Evolutionary conservation across 1,140 invertebrate species (phyloP).

Genomic region (Cryptotermes secundus): DNA sequence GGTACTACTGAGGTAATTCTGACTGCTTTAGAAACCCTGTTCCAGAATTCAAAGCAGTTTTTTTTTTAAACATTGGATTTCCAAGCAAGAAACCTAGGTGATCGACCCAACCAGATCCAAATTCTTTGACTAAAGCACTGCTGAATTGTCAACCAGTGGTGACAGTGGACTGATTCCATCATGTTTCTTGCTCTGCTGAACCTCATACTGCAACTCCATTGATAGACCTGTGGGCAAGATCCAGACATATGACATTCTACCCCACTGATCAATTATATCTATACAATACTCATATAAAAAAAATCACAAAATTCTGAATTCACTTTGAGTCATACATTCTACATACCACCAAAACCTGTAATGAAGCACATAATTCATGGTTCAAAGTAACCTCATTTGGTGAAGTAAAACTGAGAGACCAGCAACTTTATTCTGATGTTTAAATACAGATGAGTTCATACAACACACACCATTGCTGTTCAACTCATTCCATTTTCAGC

Average conservation of each 20-base stretch:
- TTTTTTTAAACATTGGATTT: neutral
- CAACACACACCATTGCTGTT: no score
- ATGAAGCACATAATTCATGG: no score
- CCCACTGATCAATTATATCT: no score
- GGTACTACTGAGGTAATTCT: neutral
- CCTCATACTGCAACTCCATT: conserved; percentile 74
- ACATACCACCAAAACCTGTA: no score
- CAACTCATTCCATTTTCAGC: no score
- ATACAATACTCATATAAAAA: no score
- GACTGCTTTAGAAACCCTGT: neutral
- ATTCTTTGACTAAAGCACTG: conserved; percentile 37
- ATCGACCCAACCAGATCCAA: neutral
- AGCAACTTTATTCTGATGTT: no score
- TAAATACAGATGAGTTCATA: no score
- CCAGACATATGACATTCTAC: neutral
- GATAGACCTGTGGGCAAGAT: conserved; percentile 56
- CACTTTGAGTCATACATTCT: no score
- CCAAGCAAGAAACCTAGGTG: neutral
- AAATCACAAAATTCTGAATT: no score
- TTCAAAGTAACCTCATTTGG: no score
- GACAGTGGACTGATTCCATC: conserved; percentile 70
- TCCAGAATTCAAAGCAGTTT: neutral
- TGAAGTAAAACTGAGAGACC: no score
- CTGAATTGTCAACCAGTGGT: conserved; percentile 70
- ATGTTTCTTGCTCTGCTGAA: conserved; percentile 58